A percentile compares a stretch with the other conserved stretches of the same genome.
These are phyloP conservation scores for Lithodes maja DNA, from an alignment of 2,888 invertebrate species.

Conservation along the genomic window DNA sequence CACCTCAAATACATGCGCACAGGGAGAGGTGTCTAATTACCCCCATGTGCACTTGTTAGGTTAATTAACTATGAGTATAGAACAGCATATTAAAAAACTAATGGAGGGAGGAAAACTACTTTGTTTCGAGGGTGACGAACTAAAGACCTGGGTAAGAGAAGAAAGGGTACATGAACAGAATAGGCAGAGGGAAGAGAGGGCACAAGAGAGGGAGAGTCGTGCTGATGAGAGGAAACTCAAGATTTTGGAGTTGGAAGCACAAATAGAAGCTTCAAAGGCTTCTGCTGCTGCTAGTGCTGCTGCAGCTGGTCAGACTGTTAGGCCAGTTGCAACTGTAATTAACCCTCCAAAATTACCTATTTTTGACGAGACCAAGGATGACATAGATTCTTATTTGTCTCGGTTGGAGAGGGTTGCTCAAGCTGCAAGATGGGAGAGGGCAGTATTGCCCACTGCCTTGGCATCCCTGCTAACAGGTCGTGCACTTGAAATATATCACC, in stretches of 20 bases:
- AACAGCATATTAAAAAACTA: neutral
- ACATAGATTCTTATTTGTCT: neutral
- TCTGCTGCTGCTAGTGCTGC: neutral
- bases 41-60: no score
- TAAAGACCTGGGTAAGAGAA: neutral
- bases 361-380: neutral
- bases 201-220: neutral
- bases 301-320: neutral
- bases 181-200: neutral
- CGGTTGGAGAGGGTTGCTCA: neutral
- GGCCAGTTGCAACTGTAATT: neutral
- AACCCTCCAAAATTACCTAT: neutral
- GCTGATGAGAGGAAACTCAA: slow-evolving; percentile 1
- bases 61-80: neutral
- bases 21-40: no score
- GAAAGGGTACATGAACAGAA: neutral
- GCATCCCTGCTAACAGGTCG: neutral
- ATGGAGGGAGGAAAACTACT: neutral
- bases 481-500: neutral
- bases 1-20: no score
- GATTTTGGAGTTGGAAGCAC: neutral
- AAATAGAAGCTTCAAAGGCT: neutral
- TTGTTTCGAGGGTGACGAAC: neutral
- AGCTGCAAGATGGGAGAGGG: neutral
- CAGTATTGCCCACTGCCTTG: neutral